A percentile compares a stretch with the other conserved stretches of the same genome.
phyloP scores from a whole-genome alignment of 1,140 invertebrate genomes.

The Nymphalis io region DNA sequence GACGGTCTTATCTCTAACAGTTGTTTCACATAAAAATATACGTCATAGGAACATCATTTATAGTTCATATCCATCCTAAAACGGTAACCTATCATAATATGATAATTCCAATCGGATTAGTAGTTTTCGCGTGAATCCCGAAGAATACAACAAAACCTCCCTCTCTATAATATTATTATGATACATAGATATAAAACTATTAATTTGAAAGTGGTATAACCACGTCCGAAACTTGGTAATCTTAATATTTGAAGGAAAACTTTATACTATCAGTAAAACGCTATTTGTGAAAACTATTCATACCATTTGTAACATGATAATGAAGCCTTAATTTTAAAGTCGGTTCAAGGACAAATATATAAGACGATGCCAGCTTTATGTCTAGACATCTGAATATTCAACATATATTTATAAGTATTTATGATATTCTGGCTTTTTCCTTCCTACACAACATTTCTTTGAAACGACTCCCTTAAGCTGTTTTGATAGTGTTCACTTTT shows the following conservation, averaged over 20 bases:
- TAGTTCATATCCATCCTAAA: too few relatives aligned
- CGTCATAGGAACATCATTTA: too few relatives aligned
- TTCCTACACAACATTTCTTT: slow-evolving; percentile 7
- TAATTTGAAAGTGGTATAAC: too few relatives aligned
- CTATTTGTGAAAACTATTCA: not conserved
- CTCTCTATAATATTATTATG: too few relatives aligned
- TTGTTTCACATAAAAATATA: too few relatives aligned
- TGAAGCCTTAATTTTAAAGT: slow-evolving; percentile 4
- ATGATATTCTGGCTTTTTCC: not conserved
- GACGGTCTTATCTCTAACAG: too few relatives aligned
- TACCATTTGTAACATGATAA: not conserved
- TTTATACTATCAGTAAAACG: not conserved
- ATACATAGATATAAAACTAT: too few relatives aligned
- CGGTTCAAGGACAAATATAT: not conserved
- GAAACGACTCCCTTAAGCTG: not conserved
- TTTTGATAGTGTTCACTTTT: not conserved
- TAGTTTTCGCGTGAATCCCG: too few relatives aligned
- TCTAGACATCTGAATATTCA: slow-evolving; percentile 4
- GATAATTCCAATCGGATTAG: too few relatives aligned
- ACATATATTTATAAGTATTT: not conserved
- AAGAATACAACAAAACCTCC: too few relatives aligned
- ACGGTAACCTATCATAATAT: too few relatives aligned
- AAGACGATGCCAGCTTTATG: not conserved
- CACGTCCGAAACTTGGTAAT: too few relatives aligned
- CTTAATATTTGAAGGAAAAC: not conserved